phyloP scores from a whole-genome alignment of 2,113 vertebrate genomes.

The Athene cunicularia region DNA sequence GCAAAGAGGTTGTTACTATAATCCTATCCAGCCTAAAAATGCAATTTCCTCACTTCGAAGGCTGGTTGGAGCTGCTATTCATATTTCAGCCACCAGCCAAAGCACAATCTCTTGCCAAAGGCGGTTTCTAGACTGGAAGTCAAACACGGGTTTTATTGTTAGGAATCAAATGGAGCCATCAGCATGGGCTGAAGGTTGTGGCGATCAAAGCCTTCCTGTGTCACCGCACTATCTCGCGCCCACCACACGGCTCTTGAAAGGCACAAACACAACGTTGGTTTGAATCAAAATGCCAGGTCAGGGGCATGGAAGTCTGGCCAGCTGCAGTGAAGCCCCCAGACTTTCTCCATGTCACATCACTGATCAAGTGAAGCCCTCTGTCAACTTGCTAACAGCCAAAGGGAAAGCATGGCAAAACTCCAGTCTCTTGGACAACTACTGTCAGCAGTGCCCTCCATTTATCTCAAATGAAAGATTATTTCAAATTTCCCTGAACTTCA shows the following conservation, averaged over 20 bases:
- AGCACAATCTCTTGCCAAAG: not conserved
- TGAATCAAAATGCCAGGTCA: not conserved
- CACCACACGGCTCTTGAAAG: not conserved
- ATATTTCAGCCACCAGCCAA: not conserved
- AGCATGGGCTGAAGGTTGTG: not conserved
- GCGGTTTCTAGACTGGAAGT: not conserved
- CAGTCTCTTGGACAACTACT: not conserved
- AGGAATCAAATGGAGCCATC: not conserved
- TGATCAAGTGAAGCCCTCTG: not conserved
- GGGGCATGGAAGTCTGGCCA: not conserved
- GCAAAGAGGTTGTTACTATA: not conserved
- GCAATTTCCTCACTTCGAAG: conserved; percentile 8
- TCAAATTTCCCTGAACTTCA: not conserved
- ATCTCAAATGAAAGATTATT: not conserved
- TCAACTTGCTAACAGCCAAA: not conserved
- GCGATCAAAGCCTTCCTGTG: not conserved
- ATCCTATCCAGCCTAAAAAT: not conserved
- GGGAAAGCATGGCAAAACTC: not conserved
- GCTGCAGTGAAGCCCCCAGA: not conserved
- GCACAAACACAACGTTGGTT: not conserved
- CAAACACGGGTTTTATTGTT: not conserved
- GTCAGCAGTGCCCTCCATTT: not conserved
- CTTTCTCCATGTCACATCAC: no score
- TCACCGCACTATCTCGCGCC: not conserved
- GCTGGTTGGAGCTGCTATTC: not conserved